A percentile compares a stretch with the other conserved stretches of the same genome.
Evolutionary conservation across 2,113 vertebrate genomes (phyloP).

Genomic region (Coptodon bakossiorum): DNA sequence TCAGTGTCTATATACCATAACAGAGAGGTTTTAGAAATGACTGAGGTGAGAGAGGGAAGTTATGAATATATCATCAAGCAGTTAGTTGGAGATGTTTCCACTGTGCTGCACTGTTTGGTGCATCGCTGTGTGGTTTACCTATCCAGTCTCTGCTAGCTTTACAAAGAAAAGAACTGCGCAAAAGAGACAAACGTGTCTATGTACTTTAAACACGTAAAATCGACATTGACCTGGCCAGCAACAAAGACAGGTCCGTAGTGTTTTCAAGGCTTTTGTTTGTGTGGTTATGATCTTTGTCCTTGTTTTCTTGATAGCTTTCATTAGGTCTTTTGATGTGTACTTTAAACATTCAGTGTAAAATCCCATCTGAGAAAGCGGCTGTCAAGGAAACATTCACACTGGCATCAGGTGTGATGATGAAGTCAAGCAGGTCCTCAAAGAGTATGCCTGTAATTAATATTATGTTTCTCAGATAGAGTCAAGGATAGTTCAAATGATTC

Average conservation of each 20-base stretch:
- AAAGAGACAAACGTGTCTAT: not conserved
- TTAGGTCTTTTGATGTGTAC: not conserved
- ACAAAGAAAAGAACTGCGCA: not conserved
- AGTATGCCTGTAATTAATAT: conserved; percentile 23
- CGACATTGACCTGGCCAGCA: not conserved
- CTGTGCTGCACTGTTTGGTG: conserved; percentile 1
- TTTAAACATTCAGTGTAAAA: not conserved
- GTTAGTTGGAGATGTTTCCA: conserved; percentile 25
- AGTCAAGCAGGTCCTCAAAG: not conserved
- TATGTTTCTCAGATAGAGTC: conserved; percentile 6
- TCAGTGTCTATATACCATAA: not conserved
- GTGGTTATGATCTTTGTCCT: not conserved
- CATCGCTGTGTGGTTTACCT: not conserved
- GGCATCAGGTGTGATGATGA: not conserved
- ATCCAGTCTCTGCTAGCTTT: not conserved
- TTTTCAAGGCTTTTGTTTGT: not conserved
- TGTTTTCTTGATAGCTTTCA: not conserved
- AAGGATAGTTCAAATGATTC: conserved; percentile 22
- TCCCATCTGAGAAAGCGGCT: not conserved
- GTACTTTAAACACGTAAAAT: not conserved
- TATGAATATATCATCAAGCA: conserved; percentile 30
- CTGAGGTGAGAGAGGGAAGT: not conserved
- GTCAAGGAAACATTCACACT: not conserved
- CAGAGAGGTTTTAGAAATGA: not conserved
- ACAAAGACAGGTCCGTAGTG: not conserved